Conservation (phyloP, 2,888 invertebrate species). For the Polia nebulosa region DNA sequence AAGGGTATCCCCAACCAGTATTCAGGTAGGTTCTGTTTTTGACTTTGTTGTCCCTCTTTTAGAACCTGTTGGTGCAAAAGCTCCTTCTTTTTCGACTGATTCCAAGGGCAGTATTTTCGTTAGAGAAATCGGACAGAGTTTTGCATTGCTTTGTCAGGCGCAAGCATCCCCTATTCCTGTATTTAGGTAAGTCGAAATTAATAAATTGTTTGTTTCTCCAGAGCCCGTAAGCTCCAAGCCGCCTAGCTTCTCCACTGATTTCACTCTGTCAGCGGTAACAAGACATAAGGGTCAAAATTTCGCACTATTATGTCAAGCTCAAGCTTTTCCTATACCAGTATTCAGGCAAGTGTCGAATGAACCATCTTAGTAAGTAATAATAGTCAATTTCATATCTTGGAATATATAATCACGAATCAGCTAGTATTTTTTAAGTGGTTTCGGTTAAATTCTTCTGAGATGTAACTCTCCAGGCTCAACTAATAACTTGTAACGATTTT, state of each 20-base stretch:
- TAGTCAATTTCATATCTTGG: slow-evolving; percentile 1
- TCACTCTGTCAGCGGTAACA: slow-evolving; percentile 91
- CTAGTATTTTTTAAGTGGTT: background rate
- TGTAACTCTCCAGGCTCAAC: slow-evolving; percentile 20
- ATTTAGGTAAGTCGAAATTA: slow-evolving; percentile 91
- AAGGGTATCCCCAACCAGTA: slow-evolving; percentile 92
- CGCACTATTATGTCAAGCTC: slow-evolving; percentile 93
- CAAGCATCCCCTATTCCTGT: slow-evolving; percentile 92
- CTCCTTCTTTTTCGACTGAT: slow-evolving; percentile 92
- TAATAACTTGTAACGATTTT: slow-evolving; percentile 64
- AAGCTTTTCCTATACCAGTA: slow-evolving; percentile 93
- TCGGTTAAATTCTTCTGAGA: slow-evolving; percentile 39
- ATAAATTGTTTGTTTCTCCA: slow-evolving; percentile 79
- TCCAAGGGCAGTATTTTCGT: slow-evolving; percentile 92
- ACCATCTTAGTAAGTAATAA: slow-evolving; percentile 6
- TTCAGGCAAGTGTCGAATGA: slow-evolving; percentile 92
- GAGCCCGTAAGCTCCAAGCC: slow-evolving; percentile 92
- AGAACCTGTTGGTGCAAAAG: slow-evolving; percentile 92
- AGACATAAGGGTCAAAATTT: slow-evolving; percentile 90
- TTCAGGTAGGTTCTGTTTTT: slow-evolving; percentile 91
- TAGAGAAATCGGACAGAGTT: slow-evolving; percentile 89
- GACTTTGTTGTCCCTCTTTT: slow-evolving; percentile 71
- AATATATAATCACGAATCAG: background rate
- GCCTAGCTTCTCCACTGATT: slow-evolving; percentile 91
- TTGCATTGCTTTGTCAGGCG: slow-evolving; percentile 92